Conservation (phyloP, 2,113 vertebrate species). For the Phrynosoma platyrhinos region DNA sequence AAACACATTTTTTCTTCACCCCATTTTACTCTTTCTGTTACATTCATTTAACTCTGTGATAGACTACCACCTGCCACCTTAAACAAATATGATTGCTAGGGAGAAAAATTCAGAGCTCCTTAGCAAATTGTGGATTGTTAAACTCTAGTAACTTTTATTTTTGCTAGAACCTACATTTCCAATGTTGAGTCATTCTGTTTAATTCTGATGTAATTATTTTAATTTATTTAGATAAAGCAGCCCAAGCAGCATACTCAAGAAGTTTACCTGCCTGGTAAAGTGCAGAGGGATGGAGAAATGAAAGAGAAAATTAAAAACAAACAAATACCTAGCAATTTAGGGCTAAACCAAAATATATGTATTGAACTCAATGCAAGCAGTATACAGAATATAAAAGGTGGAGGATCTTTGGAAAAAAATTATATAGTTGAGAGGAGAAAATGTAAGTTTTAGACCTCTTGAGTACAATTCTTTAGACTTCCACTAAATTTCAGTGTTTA, state of each 20-base stretch:
- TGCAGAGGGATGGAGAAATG: not conserved
- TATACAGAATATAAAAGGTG: not conserved
- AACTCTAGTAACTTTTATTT: not conserved
- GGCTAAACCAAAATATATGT: not conserved
- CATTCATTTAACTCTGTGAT: not conserved
- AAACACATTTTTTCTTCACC: not conserved
- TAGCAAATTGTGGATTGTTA: not conserved
- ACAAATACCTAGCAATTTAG: not conserved
- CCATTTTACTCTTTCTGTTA: not conserved
- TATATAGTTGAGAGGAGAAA: not conserved
- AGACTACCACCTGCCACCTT: not conserved
- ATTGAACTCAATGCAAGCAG: not conserved
- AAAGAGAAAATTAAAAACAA: too few relatives aligned
- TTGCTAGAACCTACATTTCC: not conserved
- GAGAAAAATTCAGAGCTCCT: not conserved
- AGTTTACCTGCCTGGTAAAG: not conserved
- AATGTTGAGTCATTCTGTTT: not conserved
- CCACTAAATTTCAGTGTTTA: not conserved
- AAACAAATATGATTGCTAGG: not conserved
- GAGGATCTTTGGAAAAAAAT: not conserved
- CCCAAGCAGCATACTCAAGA: not conserved
- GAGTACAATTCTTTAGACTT: not conserved
- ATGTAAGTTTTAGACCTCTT: not conserved
- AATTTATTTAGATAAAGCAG: not conserved
- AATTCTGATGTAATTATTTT: not conserved